phyloP scores from a whole-genome alignment of 2,113 vertebrate species.

The Arizona elegans region DNA sequence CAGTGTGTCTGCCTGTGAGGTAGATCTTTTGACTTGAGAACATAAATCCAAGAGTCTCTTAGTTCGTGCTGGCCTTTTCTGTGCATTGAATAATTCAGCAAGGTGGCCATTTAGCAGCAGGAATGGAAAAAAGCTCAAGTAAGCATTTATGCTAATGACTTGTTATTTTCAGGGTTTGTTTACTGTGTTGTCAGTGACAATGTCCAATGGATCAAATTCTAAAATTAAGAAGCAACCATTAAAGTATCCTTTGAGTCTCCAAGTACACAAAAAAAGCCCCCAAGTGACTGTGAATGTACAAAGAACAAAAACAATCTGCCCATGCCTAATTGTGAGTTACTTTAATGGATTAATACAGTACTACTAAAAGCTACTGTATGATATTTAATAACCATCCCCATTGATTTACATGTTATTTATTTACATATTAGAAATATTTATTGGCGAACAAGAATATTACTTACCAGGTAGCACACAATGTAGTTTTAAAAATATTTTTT shows the following conservation, averaged over 20 bases:
- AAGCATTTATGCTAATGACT: neutral
- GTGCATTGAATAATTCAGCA: neutral
- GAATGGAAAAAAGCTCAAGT: neutral
- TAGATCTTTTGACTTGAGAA: neutral
- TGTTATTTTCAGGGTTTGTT: neutral
- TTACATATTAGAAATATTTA: neutral
- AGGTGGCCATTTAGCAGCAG: neutral
- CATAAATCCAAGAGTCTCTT: neutral
- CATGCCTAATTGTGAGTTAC: neutral
- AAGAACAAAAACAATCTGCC: neutral
- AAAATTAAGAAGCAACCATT: neutral
- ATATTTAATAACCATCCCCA: neutral
- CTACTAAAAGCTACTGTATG: neutral
- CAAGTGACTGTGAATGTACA: neutral
- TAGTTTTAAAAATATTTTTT: neutral
- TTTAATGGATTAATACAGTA: neutral
- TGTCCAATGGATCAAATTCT: neutral
- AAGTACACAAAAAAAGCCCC: neutral
- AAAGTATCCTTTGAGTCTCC: neutral
- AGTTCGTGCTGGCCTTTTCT: neutral
- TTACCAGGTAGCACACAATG: neutral
- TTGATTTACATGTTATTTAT: neutral
- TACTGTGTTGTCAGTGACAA: neutral
- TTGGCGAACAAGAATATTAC: neutral
- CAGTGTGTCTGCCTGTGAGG: neutral